Evolutionary conservation across 2,797 vertebrate species (phyloP), one percentile per base, ranked within the genome.

Genomic region (Cuniculus paca): DNA sequence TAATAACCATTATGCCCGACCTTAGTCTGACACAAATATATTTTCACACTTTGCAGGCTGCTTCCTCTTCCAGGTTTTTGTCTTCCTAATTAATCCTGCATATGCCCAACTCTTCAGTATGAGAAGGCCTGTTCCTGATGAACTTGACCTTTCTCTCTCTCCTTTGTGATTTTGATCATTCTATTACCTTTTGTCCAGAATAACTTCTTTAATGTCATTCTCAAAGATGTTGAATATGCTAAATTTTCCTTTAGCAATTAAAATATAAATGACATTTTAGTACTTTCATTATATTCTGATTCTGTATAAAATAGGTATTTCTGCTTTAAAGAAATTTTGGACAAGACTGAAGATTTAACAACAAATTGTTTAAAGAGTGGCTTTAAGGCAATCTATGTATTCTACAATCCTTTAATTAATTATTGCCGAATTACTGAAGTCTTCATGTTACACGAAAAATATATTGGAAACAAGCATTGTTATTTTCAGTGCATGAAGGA

Each of bases 231-330:
- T 19, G n/a, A 95, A 56, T 82, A 82, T 58, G 31, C 50, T 91
- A 82, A 95, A 80, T 74, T 85, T 22, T 60, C 39, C n/a, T 93
- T 91, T 79, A 82, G 63, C 77, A 96, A 91, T 95, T 95, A 94
- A 91, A 92, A 68, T 82, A 11, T 42, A 89, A 92, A 79, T 79
- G n/a, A 11, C 0, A 52, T 97, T 87, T 85, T 24, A 28, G 89
- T 92, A 60, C 90, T 87, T 91, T 90, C 5, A n/a, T 88, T 95
- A 79, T 92, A 83, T 48, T 92, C 45, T 54, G 16, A 1, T 58
- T 81, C 24, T 17, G 45, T 0, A 48, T 39, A 92, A 95, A 87
- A 56, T 78, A 77, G 78, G 5, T 34, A 79, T 54, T 61, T 94
- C 31, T 95, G 88, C 45, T 86, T 88, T 77, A 94, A 93, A 78